Evolutionary conservation across 2,888 invertebrate genomes (phyloP).

Genomic region (Cheilosia vulpina): DNA sequence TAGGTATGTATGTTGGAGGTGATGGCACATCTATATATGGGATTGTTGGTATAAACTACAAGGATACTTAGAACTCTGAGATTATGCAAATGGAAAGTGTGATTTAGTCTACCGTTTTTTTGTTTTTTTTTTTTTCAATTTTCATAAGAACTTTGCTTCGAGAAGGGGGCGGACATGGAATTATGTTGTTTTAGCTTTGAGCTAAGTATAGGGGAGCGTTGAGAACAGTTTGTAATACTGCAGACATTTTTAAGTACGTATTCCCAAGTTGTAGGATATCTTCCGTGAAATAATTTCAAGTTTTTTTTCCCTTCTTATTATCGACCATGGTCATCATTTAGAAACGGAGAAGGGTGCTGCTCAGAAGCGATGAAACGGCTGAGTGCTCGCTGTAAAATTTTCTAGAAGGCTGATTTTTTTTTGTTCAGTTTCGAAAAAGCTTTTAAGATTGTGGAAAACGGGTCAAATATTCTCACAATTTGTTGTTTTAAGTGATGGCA

Average conservation of each 20-base stretch:
- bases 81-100: slow-evolving; percentile 72
- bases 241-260: slow-evolving; percentile 63
- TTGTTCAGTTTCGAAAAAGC: slow-evolving; percentile 19
- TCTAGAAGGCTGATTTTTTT: slow-evolving; percentile 21
- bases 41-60: slow-evolving; percentile 62
- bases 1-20: slow-evolving; percentile 13
- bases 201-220: slow-evolving; percentile 14
- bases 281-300: slow-evolving; percentile 44
- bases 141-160: slow-evolving; percentile 49
- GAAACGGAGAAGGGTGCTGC: background rate
- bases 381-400: slow-evolving; percentile 26
- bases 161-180: slow-evolving; percentile 6
- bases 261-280: slow-evolving; percentile 60
- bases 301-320: slow-evolving; percentile 15
- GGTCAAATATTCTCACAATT: slow-evolving; percentile 19
- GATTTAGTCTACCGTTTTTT: slow-evolving; percentile 43
- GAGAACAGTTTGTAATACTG: slow-evolving; percentile 61
- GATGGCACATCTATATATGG: slow-evolving; percentile 56
- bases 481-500: background rate
- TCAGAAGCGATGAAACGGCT: slow-evolving; percentile 13
- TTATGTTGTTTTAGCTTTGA: slow-evolving; percentile 57
- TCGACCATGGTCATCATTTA: slow-evolving; percentile 57
- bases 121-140: slow-evolving; percentile 64
- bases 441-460: slow-evolving; percentile 19
- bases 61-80: slow-evolving; percentile 66